A percentile compares a stretch with the other conserved stretches of the same genome.
Conservation (phyloP, 2,113 vertebrate genomes). For the Leucoraja erinaceus region DNA sequence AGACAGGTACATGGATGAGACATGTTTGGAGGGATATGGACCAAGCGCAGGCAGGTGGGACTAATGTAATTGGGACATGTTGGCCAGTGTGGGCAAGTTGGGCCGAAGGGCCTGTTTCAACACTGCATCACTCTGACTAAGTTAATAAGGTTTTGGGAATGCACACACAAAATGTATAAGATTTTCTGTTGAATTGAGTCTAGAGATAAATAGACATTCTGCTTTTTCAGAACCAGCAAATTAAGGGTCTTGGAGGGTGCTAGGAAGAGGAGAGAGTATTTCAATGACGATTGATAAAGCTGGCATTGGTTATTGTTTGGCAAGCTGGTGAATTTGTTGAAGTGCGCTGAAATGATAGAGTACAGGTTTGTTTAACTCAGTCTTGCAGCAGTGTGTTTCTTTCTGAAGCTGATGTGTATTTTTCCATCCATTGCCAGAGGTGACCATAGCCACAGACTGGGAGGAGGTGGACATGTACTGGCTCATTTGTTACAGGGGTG, state of each 20-base stretch:
- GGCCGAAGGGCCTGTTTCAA: too few relatives aligned
- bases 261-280: neutral
- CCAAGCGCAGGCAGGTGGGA: too few relatives aligned
- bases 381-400: neutral
- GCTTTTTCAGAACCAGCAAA: neutral
- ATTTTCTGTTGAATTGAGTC: neutral
- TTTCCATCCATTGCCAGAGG: neutral
- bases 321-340: neutral
- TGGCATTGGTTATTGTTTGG: neutral
- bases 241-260: neutral
- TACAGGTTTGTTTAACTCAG: neutral
- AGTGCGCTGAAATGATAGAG: neutral
- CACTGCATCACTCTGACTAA: neutral
- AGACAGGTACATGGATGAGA: too few relatives aligned
- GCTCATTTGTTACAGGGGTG: neutral
- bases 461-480: neutral
- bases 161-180: too few relatives aligned
- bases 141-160: neutral
- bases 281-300: neutral
- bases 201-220: neutral
- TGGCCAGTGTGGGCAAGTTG: too few relatives aligned
- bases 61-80: too few relatives aligned
- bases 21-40: too few relatives aligned
- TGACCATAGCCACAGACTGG: too few relatives aligned
- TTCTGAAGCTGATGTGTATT: neutral